Percentiles rank a stretch among this genome's conserved stretches.
These are phyloP conservation scores for Gallinago media DNA, from an alignment of 2,113 vertebrate genomes.

Conservation along the genomic window DNA sequence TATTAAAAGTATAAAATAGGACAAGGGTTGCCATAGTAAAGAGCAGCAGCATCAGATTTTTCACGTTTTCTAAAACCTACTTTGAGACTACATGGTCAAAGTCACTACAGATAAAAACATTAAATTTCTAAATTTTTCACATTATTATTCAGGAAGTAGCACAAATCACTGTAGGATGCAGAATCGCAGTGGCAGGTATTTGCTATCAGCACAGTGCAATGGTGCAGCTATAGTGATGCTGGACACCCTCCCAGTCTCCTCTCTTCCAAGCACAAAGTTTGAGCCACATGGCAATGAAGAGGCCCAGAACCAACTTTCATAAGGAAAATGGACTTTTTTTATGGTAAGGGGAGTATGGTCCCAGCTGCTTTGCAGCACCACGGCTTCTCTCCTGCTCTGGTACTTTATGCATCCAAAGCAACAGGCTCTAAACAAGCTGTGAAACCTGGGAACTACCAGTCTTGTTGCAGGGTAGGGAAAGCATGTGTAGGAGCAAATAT, in stretches of 20 bases:
- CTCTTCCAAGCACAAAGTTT: too few species aligned
- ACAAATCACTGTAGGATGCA: neutral
- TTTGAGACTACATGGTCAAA: neutral
- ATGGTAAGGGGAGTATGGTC: too few species aligned
- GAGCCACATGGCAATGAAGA: neutral
- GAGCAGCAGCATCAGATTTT: neutral
- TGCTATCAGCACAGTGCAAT: too few species aligned
- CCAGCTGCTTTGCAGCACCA: neutral
- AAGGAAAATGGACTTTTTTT: neutral
- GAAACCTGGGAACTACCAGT: neutral
- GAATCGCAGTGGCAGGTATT: neutral
- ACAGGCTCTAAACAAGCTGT: neutral
- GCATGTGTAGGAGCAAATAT: neutral
- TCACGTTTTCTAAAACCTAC: neutral
- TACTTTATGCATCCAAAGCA: neutral
- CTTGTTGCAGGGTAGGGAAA: neutral
- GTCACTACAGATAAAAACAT: neutral
- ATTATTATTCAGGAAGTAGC: neutral
- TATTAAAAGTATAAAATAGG: slow-evolving; percentile 22
- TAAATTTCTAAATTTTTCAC: neutral
- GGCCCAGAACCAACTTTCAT: neutral
- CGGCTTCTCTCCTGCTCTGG: neutral
- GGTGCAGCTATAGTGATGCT: too few species aligned
- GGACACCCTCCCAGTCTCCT: too few species aligned
- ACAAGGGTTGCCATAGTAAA: neutral